Evolutionary conservation across 2,888 invertebrate genomes (phyloP).

Genomic region (Teleogryllus oceanicus): DNA sequence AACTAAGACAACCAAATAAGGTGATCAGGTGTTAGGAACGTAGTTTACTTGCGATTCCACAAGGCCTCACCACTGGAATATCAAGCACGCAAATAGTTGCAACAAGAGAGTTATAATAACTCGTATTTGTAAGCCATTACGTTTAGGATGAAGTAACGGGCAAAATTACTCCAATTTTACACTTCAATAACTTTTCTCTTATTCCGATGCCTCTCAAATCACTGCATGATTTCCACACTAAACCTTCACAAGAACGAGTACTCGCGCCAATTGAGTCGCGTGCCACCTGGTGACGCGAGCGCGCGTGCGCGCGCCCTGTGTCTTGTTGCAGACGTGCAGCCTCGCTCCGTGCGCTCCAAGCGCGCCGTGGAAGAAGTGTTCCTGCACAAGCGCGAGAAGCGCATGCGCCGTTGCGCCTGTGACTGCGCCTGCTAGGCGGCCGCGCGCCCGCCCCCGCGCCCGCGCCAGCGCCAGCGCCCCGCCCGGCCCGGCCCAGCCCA

Average conservation of each 20-base stretch:
- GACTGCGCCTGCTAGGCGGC: constrained; percentile 61
- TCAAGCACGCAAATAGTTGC: too few species aligned
- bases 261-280: not conserved
- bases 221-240: not conserved
- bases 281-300: constrained; percentile 31
- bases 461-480: not conserved
- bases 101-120: not conserved
- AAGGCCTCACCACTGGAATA: too few species aligned
- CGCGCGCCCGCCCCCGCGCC: not conserved
- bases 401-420: constrained; percentile 72
- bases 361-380: constrained; percentile 57
- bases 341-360: constrained; percentile 69
- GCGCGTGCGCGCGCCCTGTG: too few species aligned
- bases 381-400: constrained; percentile 57
- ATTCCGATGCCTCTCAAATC: not conserved
- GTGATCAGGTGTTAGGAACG: too few species aligned
- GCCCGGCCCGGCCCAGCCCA: not conserved
- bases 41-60: too few species aligned
- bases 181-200: too few species aligned
- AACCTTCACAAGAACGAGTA: not conserved
- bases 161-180: too few species aligned
- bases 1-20: too few species aligned
- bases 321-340: constrained; percentile 69
- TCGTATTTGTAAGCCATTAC: too few species aligned
- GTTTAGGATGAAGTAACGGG: too few species aligned